Evolutionary conservation across 2,888 invertebrate genomes (phyloP).

Genomic region (Pseudococcus jackbeardsleyi): DNA sequence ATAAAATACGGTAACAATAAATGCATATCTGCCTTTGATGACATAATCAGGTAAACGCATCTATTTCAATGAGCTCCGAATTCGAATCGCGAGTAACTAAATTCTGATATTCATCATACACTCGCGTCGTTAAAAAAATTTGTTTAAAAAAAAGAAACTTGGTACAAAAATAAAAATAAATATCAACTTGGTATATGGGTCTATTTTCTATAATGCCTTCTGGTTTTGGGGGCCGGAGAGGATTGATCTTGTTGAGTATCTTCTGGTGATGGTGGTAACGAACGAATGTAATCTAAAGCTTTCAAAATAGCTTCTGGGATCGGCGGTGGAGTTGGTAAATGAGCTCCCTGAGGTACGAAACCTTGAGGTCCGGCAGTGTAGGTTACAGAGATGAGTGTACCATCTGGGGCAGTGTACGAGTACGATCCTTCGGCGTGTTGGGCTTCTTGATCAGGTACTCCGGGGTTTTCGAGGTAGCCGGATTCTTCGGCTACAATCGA

Average conservation of each 20-base stretch:
- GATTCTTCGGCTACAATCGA: conserved; percentile 75
- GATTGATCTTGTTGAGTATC: conserved; percentile 65
- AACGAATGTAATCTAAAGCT: conserved; percentile 77
- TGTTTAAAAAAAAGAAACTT: conserved; percentile 2
- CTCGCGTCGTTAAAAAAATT: not conserved
- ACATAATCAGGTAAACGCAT: conserved; percentile 19
- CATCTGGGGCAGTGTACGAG: conserved; percentile 79
- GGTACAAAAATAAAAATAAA: conserved; percentile 60
- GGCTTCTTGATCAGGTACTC: conserved; percentile 73
- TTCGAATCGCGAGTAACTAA: not conserved
- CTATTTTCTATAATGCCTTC: conserved; percentile 58
- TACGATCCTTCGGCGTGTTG: conserved; percentile 73
- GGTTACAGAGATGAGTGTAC: conserved; percentile 75
- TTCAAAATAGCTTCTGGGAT: conserved; percentile 82
- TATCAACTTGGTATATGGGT: not conserved
- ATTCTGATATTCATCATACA: not conserved
- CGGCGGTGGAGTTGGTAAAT: conserved; percentile 86
- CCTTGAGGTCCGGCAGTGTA: conserved; percentile 80
- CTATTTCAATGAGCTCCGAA: conserved; percentile 33
- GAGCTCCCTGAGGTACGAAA: conserved; percentile 75
- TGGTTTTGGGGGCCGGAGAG: conserved; percentile 32
- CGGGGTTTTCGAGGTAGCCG: conserved; percentile 74
- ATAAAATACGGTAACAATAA: conserved; percentile 43
- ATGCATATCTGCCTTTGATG: conserved; percentile 48
- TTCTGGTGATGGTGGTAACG: conserved; percentile 74